phyloP scores from a whole-genome alignment of 2,113 vertebrate species.

The Trochalopteron elliotii region DNA sequence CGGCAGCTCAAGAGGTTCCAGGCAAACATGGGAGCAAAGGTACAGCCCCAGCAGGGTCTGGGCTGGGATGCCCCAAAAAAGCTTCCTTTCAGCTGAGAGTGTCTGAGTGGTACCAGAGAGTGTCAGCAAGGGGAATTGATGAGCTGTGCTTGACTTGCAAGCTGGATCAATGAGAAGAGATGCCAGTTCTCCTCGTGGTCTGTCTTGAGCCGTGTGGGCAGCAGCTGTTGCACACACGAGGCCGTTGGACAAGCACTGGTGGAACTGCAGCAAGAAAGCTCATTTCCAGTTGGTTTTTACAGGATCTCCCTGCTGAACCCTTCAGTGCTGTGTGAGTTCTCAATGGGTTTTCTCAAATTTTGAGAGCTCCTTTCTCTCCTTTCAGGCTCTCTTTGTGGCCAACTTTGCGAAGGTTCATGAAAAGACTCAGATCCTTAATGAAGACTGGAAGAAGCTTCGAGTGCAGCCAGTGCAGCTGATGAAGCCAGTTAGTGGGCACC shows the following conservation, averaged over 20 bases:
- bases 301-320: not conserved
- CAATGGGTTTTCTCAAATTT: rapidly evolving
- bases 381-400: conserved; percentile 87
- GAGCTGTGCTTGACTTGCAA: not conserved
- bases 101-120: not conserved
- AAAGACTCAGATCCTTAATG: conserved; percentile 86
- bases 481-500: conserved; percentile 80
- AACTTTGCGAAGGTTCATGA: conserved; percentile 92
- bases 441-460: conserved; percentile 91
- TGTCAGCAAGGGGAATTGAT: not conserved
- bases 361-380: not conserved
- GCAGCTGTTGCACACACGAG: not conserved
- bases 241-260: rapidly evolving
- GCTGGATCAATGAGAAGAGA: not conserved
- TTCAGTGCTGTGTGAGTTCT: not conserved
- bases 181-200: rapidly evolving
- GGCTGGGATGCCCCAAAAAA: not conserved
- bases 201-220: rapidly evolving
- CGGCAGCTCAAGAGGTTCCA: conserved; percentile 92
- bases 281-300: rapidly evolving
- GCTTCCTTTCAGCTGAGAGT: not conserved
- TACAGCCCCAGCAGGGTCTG: not conserved
- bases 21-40: conserved; percentile 91
- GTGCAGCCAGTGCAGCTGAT: conserved; percentile 88
- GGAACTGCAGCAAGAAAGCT: not conserved